phyloP scores from a whole-genome alignment of 2,888 invertebrate genomes.

The Euplexia lucipara region DNA sequence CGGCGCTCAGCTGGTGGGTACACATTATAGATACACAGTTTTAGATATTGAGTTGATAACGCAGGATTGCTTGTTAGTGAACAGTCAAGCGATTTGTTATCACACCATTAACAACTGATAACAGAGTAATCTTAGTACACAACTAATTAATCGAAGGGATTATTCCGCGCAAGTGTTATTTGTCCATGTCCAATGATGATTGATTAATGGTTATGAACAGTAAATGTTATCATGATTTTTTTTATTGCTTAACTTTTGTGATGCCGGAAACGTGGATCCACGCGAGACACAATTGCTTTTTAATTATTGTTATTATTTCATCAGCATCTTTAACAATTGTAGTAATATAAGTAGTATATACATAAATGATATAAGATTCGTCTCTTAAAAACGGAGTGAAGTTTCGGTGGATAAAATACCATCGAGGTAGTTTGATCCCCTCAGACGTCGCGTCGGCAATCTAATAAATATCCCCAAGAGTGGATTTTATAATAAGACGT shows the following conservation, averaged over 20 bases:
- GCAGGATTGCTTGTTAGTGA: constrained; percentile 45
- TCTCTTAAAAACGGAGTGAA: neutral
- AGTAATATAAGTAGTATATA: no score
- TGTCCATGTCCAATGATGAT: constrained; percentile 62
- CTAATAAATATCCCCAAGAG: constrained; percentile 18
- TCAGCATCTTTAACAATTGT: no score
- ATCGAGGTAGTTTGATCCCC: constrained; percentile 13
- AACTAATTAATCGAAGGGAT: constrained; percentile 68
- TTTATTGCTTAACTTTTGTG: no score
- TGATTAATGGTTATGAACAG: constrained; percentile 62
- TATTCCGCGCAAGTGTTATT: constrained; percentile 63
- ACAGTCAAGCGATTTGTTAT: constrained; percentile 64
- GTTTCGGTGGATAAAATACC: constrained; percentile 5
- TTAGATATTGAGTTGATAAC: constrained; percentile 48
- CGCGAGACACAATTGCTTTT: no score
- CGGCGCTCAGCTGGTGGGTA: neutral
- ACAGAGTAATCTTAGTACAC: constrained; percentile 56
- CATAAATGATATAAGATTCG: neutral
- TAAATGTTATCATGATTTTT: constrained; percentile 51
- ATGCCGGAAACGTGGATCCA: no score
- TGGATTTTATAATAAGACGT: constrained; percentile 6
- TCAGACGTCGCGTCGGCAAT: constrained; percentile 16
- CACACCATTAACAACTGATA: constrained; percentile 67
- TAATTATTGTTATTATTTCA: no score
- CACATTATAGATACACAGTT: neutral